phyloP scores from a whole-genome alignment of 2,113 vertebrate genomes.

The Alligator sinensis region DNA sequence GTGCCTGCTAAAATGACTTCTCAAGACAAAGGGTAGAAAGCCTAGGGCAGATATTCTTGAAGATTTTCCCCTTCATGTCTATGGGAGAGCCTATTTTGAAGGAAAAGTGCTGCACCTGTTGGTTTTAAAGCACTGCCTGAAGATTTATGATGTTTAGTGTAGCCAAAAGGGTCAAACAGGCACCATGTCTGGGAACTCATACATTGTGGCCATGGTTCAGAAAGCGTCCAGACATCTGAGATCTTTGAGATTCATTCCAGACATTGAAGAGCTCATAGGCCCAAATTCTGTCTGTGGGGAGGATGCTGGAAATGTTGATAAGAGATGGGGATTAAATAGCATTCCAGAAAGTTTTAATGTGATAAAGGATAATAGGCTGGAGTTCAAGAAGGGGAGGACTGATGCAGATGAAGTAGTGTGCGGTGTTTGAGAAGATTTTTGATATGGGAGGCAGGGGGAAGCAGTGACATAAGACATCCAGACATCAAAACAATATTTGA shows the following conservation, averaged over 20 bases:
- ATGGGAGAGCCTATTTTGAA: neutral
- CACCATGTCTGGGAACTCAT: neutral
- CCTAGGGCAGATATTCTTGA: neutral
- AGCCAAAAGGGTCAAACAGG: neutral
- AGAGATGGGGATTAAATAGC: slow-evolving; percentile 8
- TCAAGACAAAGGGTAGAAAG: neutral
- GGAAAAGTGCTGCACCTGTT: slow-evolving; percentile 29
- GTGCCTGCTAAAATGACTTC: neutral
- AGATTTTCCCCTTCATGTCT: neutral
- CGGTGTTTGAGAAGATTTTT: neutral
- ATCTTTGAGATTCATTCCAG: slow-evolving; percentile 46
- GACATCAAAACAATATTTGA: neutral
- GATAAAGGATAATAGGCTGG: neutral
- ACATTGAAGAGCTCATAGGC: neutral
- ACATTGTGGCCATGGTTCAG: slow-evolving; percentile 19
- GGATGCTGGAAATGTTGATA: slow-evolving; percentile 18
- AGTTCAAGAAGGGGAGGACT: neutral
- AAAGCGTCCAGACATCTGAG: slow-evolving; percentile 30
- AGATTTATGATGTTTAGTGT: neutral
- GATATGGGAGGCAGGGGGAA: neutral
- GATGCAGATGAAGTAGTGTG: neutral
- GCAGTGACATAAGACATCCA: neutral
- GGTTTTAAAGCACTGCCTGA: slow-evolving; percentile 1
- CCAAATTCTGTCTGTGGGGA: neutral
- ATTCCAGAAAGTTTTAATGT: slow-evolving; percentile 35